Percentiles rank a stretch among this genome's conserved stretches.
Evolutionary conservation across 2,888 invertebrate genomes (phyloP).

Genomic region (Luperina nickerlii): DNA sequence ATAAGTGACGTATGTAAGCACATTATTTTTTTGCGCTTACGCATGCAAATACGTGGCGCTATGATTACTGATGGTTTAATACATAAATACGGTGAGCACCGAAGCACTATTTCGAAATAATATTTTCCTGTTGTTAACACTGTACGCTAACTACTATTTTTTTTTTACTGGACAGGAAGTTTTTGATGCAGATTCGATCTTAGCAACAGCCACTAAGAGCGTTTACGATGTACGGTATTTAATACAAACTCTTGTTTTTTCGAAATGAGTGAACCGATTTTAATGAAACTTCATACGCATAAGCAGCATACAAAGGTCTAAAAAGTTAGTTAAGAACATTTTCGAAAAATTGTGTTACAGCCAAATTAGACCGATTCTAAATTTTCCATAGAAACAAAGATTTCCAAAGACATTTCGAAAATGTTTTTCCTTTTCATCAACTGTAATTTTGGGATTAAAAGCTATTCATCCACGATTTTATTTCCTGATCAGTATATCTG

Average conservation of each 20-base stretch:
- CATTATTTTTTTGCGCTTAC: conserved; percentile 17
- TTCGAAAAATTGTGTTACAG: no score
- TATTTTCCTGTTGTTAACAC: neutral
- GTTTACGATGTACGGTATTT: no score
- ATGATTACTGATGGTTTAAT: neutral
- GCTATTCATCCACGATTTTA: neutral
- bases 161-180: neutral
- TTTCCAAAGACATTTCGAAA: no score
- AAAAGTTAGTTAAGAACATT: no score
- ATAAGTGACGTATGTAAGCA: conserved; percentile 46
- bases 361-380: no score
- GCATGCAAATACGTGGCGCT: conserved; percentile 5
- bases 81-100: neutral
- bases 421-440: neutral
- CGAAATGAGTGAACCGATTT: no score
- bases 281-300: no score
- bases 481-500: neutral
- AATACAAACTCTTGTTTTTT: no score
- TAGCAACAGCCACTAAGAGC: neutral
- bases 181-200: neutral
- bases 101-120: neutral
- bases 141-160: neutral
- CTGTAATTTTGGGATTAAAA: neutral
- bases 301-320: no score
- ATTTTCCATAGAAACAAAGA: no score